Base-by-base conservation (phyloP, 2,888 invertebrate species). In the Eupeodes luniger region DNA sequence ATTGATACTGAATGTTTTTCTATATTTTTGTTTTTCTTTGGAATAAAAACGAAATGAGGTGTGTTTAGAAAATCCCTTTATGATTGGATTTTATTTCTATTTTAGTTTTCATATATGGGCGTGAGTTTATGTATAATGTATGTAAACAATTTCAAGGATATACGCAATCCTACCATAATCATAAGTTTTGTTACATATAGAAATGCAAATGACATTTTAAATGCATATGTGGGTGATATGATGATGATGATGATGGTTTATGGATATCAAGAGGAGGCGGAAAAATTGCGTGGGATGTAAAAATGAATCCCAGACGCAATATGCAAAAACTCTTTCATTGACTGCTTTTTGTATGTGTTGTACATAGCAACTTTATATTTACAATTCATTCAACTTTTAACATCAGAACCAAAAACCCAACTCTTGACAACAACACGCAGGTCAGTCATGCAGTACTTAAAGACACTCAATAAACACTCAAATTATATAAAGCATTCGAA, bases 381-480 rank as follows among this genome's bases (percentile, higher is more conserved):
- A 66, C 66, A 66, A 86, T 76, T 82, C 69, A 86, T 82, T 82
- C 78, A 75, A 19, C 27, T 64, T 66, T 66, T 27, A 66, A 49
- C 47, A 69, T 7, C 12, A 27, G 27, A 27, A 27, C 10, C 0
- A 11, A 47, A 47, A 53, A 81, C 70, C 27, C 27, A 27, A 75
- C 70, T 70, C 75, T 61, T 51, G 74, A 47, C 61, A 74, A 67
- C 78, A 79, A 80, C 83, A 80, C 83, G 86, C 86, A 87, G 80
- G 82, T 83, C 83, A 66, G 9, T 1, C 14, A 3, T 14, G 12
- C n/a, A 72, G 27, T 74, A 75, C 64, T 70, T 76, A 80, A 77
- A 77, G 14, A 51, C 64, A 57, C 83, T 84, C 87, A 84, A 87
- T 87, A 81, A 74, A 81, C 78, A 85, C 81, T 85, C 85, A 85